phyloP scores from a whole-genome alignment of 2,888 invertebrate species.

The Plemyria rubiginata region DNA sequence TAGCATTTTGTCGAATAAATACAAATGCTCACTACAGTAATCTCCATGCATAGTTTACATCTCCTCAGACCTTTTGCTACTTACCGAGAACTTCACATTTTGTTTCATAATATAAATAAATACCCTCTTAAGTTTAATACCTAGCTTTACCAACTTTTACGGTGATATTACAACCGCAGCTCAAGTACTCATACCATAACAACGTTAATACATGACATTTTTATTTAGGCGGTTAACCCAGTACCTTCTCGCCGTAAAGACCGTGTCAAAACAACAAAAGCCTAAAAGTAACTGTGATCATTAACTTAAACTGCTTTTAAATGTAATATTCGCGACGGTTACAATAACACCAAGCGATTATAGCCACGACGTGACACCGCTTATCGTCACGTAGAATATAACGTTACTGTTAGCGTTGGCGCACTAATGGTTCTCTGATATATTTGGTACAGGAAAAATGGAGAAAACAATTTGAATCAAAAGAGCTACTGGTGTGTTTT shows the following conservation, averaged over 20 bases:
- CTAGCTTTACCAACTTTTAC: conserved; percentile 14
- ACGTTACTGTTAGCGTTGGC: conserved; percentile 52
- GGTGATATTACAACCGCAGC: neutral
- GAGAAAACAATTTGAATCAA: conserved; percentile 32
- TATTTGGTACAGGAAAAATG: conserved; percentile 35
- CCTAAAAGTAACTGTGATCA: conserved; percentile 35
- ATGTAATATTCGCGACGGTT: conserved; percentile 39
- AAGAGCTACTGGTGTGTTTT: conserved; percentile 1
- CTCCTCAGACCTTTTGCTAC: no score
- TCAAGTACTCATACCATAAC: neutral
- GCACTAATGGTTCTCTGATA: conserved; percentile 53
- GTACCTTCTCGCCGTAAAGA: conserved; percentile 17
- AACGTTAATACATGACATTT: conserved; percentile 18
- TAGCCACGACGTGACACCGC: conserved; percentile 56
- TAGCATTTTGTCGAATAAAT: no score
- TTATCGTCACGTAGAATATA: conserved; percentile 66
- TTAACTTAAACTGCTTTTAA: conserved; percentile 39
- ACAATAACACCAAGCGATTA: conserved; percentile 53
- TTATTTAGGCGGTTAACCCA: conserved; percentile 26
- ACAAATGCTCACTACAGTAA: no score
- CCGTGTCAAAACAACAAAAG: conserved; percentile 34
- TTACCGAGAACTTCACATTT: no score
- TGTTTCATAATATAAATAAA: no score
- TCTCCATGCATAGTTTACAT: no score
- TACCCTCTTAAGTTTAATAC: neutral